Conservation (phyloP, 2,888 invertebrate genomes). For the Eucera pruinosa region DNA sequence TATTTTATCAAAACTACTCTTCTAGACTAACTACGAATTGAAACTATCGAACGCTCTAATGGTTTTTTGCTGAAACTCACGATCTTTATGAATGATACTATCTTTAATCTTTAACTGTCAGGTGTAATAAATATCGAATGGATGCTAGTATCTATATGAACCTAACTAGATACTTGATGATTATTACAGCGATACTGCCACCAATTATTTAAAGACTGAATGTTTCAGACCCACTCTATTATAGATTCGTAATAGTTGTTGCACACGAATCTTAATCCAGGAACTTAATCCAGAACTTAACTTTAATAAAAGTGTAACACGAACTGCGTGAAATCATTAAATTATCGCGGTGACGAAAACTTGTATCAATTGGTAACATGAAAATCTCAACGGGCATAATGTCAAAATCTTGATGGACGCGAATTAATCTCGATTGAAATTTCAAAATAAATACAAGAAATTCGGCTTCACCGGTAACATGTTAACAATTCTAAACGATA, state of each 20-base stretch:
- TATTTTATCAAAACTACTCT: constrained; percentile 40
- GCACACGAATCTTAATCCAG: not conserved
- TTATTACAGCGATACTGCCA: not conserved
- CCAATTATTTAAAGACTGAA: constrained; percentile 11
- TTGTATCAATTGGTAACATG: constrained; percentile 71
- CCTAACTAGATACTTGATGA: not conserved
- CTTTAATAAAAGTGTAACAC: no score
- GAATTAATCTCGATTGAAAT: constrained; percentile 53
- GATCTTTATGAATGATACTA: not conserved
- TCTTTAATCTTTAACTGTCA: constrained; percentile 15
- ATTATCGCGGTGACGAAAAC: constrained; percentile 47
- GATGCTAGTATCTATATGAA: not conserved
- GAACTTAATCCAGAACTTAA: no score
- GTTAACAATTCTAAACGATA: not conserved
- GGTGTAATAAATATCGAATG: constrained; percentile 2
- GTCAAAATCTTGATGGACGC: constrained; percentile 13
- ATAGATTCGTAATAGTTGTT: not conserved
- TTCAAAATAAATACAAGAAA: not conserved
- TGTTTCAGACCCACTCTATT: no score
- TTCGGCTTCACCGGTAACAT: not conserved
- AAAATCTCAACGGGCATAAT: no score
- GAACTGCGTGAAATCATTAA: no score
- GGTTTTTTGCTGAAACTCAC: not conserved
- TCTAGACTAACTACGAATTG: constrained; percentile 19
- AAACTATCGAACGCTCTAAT: not conserved